A percentile compares a stretch with the other conserved stretches of the same genome.
phyloP scores from a whole-genome alignment of 1,140 invertebrate species.

The Zaprionus vittiger region DNA sequence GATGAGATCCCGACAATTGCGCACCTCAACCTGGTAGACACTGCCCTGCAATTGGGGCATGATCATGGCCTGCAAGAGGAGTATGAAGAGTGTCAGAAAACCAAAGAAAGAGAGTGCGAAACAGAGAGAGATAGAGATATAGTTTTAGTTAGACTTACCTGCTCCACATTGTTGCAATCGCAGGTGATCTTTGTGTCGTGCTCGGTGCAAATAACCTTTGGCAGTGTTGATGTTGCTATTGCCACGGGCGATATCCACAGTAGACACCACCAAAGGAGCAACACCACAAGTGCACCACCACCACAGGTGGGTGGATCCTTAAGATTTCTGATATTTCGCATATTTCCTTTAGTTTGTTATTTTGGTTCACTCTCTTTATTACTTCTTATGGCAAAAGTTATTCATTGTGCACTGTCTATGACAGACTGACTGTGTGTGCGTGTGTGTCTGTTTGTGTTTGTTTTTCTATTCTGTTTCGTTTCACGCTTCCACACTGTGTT shows the following conservation, averaged over 20 bases:
- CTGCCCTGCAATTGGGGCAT: conserved; percentile 61
- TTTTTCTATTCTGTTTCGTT: conserved; percentile 32
- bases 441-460: conserved; percentile 16
- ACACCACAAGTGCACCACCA: conserved; percentile 15
- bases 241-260: background rate
- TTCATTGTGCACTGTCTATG: conserved; percentile 45
- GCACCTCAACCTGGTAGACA: conserved; percentile 68
- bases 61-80: conserved; percentile 55
- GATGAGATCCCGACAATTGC: conserved; percentile 69
- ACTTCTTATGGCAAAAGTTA: conserved; percentile 30
- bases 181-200: conserved; percentile 79
- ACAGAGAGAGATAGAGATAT: background rate
- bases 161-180: conserved; percentile 68
- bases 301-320: conserved; percentile 61
- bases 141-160: conserved; percentile 57
- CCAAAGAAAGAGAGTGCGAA: background rate
- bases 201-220: conserved; percentile 68
- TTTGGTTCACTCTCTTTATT: background rate
- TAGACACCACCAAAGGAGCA: conserved; percentile 10
- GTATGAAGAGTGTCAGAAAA: background rate
- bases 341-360: conserved; percentile 29
- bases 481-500: conserved; percentile 35
- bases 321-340: conserved; percentile 73
- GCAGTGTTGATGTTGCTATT: conserved; percentile 11
- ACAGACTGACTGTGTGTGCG: conserved; percentile 1